These are phyloP conservation scores for Heliocidaris erythrogramma DNA, from an alignment of 35 echinoderm and acorn worm genomes.

Conservation along the genomic window DNA sequence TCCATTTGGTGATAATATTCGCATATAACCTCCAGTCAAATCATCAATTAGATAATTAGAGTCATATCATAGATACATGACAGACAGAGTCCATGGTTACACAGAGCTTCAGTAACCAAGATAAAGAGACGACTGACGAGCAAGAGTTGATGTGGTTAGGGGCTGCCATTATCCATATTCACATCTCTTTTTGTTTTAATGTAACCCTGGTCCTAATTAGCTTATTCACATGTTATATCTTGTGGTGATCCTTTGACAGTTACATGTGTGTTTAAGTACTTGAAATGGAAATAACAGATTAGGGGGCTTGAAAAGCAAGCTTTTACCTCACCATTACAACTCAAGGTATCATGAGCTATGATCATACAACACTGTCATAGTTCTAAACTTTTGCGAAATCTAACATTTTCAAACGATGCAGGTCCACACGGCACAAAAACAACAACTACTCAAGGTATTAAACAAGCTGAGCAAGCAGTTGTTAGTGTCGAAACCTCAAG, in stretches of 20 bases:
- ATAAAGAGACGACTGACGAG: background rate
- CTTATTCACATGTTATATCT: background rate
- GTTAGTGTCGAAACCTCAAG: no score
- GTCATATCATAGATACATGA: background rate
- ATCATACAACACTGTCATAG: no score
- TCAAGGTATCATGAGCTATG: no score
- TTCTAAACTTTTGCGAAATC: no score
- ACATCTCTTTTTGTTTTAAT: background rate
- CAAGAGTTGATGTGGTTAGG: background rate
- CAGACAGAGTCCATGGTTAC: background rate
- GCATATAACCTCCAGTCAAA: background rate
- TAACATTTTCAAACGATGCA: no score
- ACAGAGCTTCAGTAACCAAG: background rate
- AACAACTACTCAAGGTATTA: no score
- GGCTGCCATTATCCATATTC: background rate
- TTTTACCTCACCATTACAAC: no score
- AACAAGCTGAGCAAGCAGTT: no score
- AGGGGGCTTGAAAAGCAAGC: background rate
- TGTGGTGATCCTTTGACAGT: background rate
- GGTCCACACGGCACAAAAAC: no score
- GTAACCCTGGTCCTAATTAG: background rate
- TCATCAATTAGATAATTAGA: background rate
- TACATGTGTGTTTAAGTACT: background rate
- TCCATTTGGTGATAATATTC: background rate
- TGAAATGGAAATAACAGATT: background rate